A percentile compares a stretch with the other conserved stretches of the same genome.
Conservation (phyloP, 2,113 vertebrate species). For the Benthochromis sp. region DNA sequence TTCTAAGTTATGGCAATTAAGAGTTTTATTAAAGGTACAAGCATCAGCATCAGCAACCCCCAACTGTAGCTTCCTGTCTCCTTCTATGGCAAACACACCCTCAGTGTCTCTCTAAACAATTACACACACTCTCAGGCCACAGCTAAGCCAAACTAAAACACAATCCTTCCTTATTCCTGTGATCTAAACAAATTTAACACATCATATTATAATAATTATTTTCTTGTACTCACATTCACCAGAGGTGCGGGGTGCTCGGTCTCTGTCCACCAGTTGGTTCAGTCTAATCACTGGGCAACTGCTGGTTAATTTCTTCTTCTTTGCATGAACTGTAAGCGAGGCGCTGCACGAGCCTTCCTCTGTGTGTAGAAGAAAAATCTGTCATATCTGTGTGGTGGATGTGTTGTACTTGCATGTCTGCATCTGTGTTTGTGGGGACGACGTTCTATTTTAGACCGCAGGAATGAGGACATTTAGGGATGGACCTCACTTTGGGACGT, state of each 20-base stretch:
- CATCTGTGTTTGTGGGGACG: not conserved
- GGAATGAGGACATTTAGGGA: not conserved
- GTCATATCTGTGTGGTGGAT: not conserved
- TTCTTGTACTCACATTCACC: not conserved
- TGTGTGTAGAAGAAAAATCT: not conserved
- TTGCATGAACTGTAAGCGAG: not conserved
- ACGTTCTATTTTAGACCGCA: accelerated
- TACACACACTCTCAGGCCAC: accelerated
- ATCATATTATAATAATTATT: too few relatives aligned
- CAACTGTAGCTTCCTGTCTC: too few relatives aligned
- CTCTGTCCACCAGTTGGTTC: not conserved
- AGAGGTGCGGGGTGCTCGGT: not conserved
- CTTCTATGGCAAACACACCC: too few relatives aligned
- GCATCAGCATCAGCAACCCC: too few relatives aligned
- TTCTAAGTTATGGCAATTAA: too few relatives aligned
- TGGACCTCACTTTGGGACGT: not conserved
- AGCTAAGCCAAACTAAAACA: too few relatives aligned
- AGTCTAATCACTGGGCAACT: not conserved
- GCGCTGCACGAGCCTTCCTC: not conserved
- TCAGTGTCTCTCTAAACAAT: too few relatives aligned
- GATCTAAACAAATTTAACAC: too few relatives aligned
- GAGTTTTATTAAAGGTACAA: too few relatives aligned
- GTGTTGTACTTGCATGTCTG: not conserved
- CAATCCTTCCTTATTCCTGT: too few relatives aligned
- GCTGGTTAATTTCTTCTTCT: not conserved